These are phyloP conservation scores for Zeuzera pyrina DNA, from an alignment of 2,888 invertebrate species.

Conservation along the genomic window DNA sequence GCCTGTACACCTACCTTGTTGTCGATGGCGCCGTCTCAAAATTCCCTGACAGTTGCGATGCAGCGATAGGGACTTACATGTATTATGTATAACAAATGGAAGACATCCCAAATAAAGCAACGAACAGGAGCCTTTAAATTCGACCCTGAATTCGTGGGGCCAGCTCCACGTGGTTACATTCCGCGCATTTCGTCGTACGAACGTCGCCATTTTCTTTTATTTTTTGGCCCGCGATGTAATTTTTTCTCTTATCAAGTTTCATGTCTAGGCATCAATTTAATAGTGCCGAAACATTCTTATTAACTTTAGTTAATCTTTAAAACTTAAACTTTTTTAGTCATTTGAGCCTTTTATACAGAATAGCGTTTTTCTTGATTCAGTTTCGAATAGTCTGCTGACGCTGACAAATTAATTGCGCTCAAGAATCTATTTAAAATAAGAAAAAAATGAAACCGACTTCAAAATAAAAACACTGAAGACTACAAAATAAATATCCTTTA, in stretches of 20 bases:
- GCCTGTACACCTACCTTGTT: slow-evolving; percentile 39
- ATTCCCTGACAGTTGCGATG: slow-evolving; percentile 62
- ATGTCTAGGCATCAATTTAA: too few relatives aligned
- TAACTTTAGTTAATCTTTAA: slow-evolving; percentile 4
- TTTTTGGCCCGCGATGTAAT: slow-evolving; percentile 45
- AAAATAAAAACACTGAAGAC: too few relatives aligned
- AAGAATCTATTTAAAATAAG: too few relatives aligned
- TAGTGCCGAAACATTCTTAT: too few relatives aligned
- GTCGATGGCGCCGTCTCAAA: slow-evolving; percentile 63
- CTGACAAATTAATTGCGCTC: too few relatives aligned
- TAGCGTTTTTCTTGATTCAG: too few relatives aligned
- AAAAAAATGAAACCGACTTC: too few relatives aligned
- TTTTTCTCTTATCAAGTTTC: too few relatives aligned
- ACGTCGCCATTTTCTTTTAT: slow-evolving; percentile 40
- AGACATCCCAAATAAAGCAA: slow-evolving; percentile 68
- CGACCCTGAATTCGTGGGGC: slow-evolving; percentile 47
- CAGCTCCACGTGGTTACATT: slow-evolving; percentile 56
- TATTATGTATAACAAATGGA: slow-evolving; percentile 73
- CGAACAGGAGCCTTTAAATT: slow-evolving; percentile 37
- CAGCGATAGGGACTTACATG: slow-evolving; percentile 62
- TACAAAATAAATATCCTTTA: too few relatives aligned
- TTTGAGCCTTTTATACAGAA: too few relatives aligned
- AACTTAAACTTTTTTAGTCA: too few relatives aligned
- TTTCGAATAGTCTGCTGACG: too few relatives aligned
- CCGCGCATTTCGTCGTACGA: slow-evolving; percentile 48